phyloP scores from a whole-genome alignment of 1,140 invertebrate genomes.

The Drosophila sp. region DNA sequence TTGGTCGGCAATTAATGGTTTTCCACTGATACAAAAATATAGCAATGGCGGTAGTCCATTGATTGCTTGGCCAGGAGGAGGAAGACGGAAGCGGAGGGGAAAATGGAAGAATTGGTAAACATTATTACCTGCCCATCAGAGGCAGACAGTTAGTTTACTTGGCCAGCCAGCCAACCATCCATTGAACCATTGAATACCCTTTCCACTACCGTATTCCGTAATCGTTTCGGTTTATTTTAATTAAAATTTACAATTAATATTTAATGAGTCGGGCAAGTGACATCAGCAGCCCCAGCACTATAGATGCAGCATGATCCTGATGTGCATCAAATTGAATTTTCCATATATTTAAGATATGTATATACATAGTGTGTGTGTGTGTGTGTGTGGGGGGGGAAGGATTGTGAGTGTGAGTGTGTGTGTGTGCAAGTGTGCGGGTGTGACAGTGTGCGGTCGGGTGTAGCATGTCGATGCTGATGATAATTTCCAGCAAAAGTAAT shows the following conservation, averaged over 20 bases:
- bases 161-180: background rate
- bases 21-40: slow-evolving; percentile 25
- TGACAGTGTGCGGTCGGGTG: slow-evolving; percentile 22
- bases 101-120: slow-evolving; percentile 58
- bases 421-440: slow-evolving; percentile 23
- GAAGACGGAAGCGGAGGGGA: background rate
- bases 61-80: slow-evolving; percentile 8
- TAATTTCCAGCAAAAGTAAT: slow-evolving; percentile 64
- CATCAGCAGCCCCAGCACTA: slow-evolving; percentile 54
- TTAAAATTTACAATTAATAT: slow-evolving; percentile 82
- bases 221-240: slow-evolving; percentile 78
- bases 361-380: slow-evolving; percentile 19
- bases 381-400: slow-evolving; percentile 22
- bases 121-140: slow-evolving; percentile 68
- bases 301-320: slow-evolving; percentile 32
- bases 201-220: slow-evolving; percentile 30
- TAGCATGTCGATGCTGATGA: slow-evolving; percentile 41
- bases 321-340: slow-evolving; percentile 72
- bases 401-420: slow-evolving; percentile 30
- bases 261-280: slow-evolving; percentile 70
- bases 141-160: slow-evolving; percentile 34
- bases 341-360: slow-evolving; percentile 34
- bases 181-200: background rate
- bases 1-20: slow-evolving; percentile 55
- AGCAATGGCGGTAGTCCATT: slow-evolving; percentile 6